Evolutionary conservation across 1,140 invertebrate genomes (phyloP).

Genomic region (Apis florea): DNA sequence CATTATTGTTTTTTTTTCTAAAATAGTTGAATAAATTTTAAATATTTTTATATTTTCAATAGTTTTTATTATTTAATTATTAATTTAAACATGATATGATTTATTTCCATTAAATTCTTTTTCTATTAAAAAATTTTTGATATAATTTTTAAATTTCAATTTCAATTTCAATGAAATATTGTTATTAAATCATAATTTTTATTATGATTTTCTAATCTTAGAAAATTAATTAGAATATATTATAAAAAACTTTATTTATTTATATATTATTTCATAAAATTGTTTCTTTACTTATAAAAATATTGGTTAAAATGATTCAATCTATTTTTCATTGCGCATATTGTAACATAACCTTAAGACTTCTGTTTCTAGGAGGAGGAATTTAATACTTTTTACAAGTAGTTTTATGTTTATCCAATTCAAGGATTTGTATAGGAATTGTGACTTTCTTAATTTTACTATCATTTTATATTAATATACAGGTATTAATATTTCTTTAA

Average conservation of each 20-base stretch:
- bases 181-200: neutral
- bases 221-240: neutral
- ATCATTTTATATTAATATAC: slow-evolving; percentile 31
- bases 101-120: neutral
- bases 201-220: neutral
- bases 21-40: neutral
- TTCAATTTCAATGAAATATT: neutral
- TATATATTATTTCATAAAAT: neutral
- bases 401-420: slow-evolving; percentile 29
- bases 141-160: neutral
- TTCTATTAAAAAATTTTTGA: neutral
- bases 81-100: neutral
- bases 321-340: neutral
- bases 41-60: neutral
- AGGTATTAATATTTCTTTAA: slow-evolving; percentile 14
- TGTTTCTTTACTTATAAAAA: neutral
- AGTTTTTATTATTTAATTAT: neutral
- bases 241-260: neutral
- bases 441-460: slow-evolving; percentile 7
- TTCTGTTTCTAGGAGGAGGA: slow-evolving; percentile 4
- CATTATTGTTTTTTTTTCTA: neutral
- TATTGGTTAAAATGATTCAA: slow-evolving; percentile 20
- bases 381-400: slow-evolving; percentile 13
- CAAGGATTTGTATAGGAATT: slow-evolving; percentile 26
- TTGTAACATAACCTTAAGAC: slow-evolving; percentile 20